A percentile compares a stretch with the other conserved stretches of the same genome.
These are phyloP conservation scores for Exephanes ischioxanthus DNA, from an alignment of 2,888 invertebrate genomes.

Conservation along the genomic window DNA sequence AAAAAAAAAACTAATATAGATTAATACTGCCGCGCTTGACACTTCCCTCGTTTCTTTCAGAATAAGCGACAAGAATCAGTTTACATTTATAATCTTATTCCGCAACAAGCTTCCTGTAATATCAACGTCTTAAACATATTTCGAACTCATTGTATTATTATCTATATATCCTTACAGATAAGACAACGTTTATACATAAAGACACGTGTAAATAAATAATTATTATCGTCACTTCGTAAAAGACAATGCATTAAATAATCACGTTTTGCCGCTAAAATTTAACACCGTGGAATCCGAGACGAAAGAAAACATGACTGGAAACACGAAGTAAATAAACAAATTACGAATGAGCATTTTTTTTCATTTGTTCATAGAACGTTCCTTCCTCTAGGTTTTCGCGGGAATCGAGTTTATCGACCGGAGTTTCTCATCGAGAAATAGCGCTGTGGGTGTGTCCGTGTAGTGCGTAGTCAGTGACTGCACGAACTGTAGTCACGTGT, in stretches of 20 bases:
- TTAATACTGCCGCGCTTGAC: neutral
- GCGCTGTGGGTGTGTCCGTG: slow-evolving; percentile 37
- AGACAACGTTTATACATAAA: slow-evolving; percentile 53
- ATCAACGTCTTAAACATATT: slow-evolving; percentile 44
- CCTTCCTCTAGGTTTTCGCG: neutral
- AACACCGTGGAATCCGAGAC: slow-evolving; percentile 9
- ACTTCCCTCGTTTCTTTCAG: neutral
- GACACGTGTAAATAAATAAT: slow-evolving; percentile 61
- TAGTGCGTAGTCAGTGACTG: neutral
- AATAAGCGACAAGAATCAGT: neutral
- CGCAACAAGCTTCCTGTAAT: slow-evolving; percentile 51
- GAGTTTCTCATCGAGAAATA: slow-evolving; percentile 1
- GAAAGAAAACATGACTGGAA: slow-evolving; percentile 53
- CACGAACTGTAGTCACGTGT: neutral
- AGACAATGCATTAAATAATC: slow-evolving; percentile 53
- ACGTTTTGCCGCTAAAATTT: slow-evolving; percentile 25
- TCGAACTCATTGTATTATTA: slow-evolving; percentile 45
- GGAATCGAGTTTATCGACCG: slow-evolving; percentile 18
- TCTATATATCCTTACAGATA: slow-evolving; percentile 34
- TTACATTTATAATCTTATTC: slow-evolving; percentile 7
- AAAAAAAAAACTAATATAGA: slow-evolving; percentile 3
- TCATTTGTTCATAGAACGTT: neutral
- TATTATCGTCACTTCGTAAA: slow-evolving; percentile 39
- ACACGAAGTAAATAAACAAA: slow-evolving; percentile 58
- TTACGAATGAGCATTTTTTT: neutral